Evolutionary conservation across 1,140 invertebrate species (phyloP), one percentile per base, ranked within the genome.

Genomic region (Lepidotrigona ventralis): DNA sequence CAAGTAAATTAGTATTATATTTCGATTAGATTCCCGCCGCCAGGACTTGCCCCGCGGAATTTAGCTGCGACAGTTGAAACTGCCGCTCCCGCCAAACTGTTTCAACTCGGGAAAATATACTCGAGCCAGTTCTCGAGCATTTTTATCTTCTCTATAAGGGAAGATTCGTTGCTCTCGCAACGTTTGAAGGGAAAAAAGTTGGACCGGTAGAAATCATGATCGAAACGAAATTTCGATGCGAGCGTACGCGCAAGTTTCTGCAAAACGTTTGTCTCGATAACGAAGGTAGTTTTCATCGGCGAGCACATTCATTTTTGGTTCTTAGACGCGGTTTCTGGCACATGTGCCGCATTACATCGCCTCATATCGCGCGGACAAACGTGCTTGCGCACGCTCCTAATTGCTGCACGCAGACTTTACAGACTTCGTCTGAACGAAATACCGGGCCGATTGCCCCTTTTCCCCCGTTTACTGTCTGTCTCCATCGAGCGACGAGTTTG

Each of bases 1-100:
- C 66, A 51, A 33, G 53, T 60, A 69, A 82, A 82, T 82, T 77
- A 69, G 80, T 58, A 77, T 82, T 82, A 77, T 77, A 82, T 77
- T 60, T 77, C 74, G 80, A 82, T 82, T 82, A 82, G 74, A 77
- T 82, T 56, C 79, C 14, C 33, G 14, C 26, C 46, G 60, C 60
- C 39, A 8, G 4, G 29, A 54, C 12, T 46, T 68, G 0, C 5
- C 15, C 4, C 53, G 54, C 8, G 64, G 39, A 68, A 82, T 76
- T 56, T 39, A 51, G n/a, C 6, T 2, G 12, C 11, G 6, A 75
- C 26, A 46, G 46, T 21, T 21, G n/a, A 56, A 21, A 46, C 39
- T 39, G 39, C 39, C 39, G 39, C 39, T 39, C 39, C 39, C 39
- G 4, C 39, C 39, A 39, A 39, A 39, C 39, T 39, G 39, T 39